Base-by-base conservation (phyloP, 2,888 invertebrate species). In the Zootermopsis nevadensis region DNA sequence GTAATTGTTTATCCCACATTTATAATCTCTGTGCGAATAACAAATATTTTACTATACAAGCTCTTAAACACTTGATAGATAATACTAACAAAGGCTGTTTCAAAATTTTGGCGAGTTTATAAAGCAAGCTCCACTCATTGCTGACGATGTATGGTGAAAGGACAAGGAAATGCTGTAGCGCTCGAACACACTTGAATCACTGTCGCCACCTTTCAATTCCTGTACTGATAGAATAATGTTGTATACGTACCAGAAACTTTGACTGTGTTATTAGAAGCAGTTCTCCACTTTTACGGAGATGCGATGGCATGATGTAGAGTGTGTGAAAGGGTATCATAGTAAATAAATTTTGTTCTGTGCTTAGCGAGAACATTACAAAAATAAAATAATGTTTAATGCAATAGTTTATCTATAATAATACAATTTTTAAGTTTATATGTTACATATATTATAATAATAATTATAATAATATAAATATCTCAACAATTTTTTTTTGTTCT, bases 391-490 rank as follows among this genome's bases (percentile, higher is more conserved):
- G 74, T 66, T 83, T 79, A 79, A 69, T 83, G 79, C 77, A 83
- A 79, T 79, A 83, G 53, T 82, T 81, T 2, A 48, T 69, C 66
- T 82, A 55, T 82, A 60, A 55, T 77, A 35, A 79, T 33, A 35
- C 79, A 79, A 33, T 79, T 79, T 79, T 79, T 79, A 79, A 79
- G 83, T 83, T 83, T 83, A 69, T 83, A 79, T 79, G 79, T 79
- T 79, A 79, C 35, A 79, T 79, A 79, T 79, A 79, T 79, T 19
- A 48, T 48, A 48, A 19, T 48, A 79, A 60, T 77, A 77, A 77
- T 77, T 31, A 24, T 79, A 31, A 79, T 79, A 79, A 35, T 82
- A 82, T 74, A 74, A 82, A 72, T 72, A 82, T 72, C 24, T 82
- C 55, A 76, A 27, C 53, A 80, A 60, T 53, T 81, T 69, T 81